Evolutionary conservation across 2,797 vertebrate genomes (phyloP), one percentile per base, ranked within the genome.

Genomic region (Bovichtus variegatus): DNA sequence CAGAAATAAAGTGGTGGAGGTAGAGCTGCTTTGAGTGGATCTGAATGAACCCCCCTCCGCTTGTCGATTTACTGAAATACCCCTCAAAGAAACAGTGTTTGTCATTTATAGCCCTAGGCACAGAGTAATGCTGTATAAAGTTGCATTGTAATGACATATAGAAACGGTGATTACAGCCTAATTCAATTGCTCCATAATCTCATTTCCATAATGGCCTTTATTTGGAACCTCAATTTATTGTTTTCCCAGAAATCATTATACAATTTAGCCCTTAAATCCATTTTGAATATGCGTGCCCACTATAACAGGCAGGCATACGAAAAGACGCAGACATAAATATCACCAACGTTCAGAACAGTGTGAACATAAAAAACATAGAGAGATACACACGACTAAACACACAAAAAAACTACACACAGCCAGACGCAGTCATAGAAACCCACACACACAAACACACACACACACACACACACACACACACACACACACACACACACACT

Each of bases 131-230:
- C 92, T 89, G 91, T 91, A 93, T 93, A 93, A 93, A 90, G 92
- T 94, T 94, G 94, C 94, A 95, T 92, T 94, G 87, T 94, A 95
- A 95, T 94, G 94, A 94, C 90, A 93, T 95, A 95, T 95, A 94
- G 91, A 93, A 95, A 94, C 89, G 82, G 84, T 94, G 94, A 95
- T 95, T 95, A 94, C 92, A 89, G 92, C 85, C 86, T 95, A 94
- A 95, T 95, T 95, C 93, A 94, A 94, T 95, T 94, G 92, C 85
- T 90, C 82, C 76, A 83, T 95, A 94, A 95, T 95, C 94, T 94
- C 92, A 95, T 94, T 95, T 93, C 90, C 93, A 92, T 95, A 94
- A 95, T 95, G 94, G 93, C 93, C 89, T 94, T 95, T 95, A 94
- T 95, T 95, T 95, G 92, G 93, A 93, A 92, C 93, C 92, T 91